These are phyloP conservation scores for Caiman crocodilus DNA, from an alignment of 2,797 vertebrate genomes.

Conservation along the genomic window DNA sequence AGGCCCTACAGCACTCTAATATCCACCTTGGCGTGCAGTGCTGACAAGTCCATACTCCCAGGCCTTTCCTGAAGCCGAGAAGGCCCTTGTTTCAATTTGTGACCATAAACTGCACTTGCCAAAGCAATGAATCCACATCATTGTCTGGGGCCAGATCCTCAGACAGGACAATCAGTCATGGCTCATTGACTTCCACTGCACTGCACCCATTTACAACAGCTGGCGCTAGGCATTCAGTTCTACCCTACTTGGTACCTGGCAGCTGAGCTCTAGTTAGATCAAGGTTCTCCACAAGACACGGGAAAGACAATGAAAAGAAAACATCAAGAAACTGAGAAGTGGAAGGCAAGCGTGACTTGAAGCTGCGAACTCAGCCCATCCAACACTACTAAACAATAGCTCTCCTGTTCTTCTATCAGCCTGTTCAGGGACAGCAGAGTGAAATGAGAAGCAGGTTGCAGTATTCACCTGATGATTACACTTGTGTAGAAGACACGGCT, in stretches of 20 bases:
- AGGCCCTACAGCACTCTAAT: not conserved
- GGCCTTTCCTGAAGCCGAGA: not conserved
- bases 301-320: conserved; percentile 5
- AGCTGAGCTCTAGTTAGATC: not conserved
- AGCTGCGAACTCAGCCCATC: not conserved
- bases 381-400: not conserved
- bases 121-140: not conserved
- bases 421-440: not conserved
- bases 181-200: not conserved
- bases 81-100: not conserved
- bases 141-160: not conserved
- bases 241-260: not conserved
- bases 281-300: not conserved
- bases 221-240: not conserved
- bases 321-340: not conserved
- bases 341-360: not conserved
- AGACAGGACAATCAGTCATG: not conserved
- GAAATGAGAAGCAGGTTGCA: not conserved
- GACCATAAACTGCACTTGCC: not conserved
- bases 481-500: not conserved
- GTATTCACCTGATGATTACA: conserved; percentile 40
- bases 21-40: rapidly evolving
- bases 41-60: not conserved
- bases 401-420: not conserved
- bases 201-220: not conserved